Base-by-base conservation (phyloP, 1,140 invertebrate genomes). In the Amphibalanus amphitrite region DNA sequence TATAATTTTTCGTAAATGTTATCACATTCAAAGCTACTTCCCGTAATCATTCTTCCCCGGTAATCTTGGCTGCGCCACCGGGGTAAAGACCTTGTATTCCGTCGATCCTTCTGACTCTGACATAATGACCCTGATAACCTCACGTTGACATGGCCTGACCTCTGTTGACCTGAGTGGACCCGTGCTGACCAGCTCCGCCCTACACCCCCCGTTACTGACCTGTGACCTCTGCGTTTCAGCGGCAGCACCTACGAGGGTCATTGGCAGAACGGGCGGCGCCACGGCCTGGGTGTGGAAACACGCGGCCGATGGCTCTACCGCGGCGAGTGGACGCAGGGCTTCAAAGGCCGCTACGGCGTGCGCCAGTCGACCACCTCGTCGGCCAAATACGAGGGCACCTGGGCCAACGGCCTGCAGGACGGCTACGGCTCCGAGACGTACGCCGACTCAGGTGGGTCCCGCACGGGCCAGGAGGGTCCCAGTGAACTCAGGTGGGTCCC, bases 351-450 rank as follows among this genome's bases (percentile, higher is more conserved):
- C 67, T 99, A 99, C 82, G 97, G 97, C 15, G 92, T 98, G 6
- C 85, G 96, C 73, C 92, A 97, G 81, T 95, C 92, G 75, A 89
- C 91, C 28, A 91, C 93, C 65, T 96, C 95, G 72, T 92, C 90
- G 65, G 97, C 97, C 76, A 95, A 95, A 80, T 99, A 99, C 83
- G 95, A 99, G 82, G 97, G 97, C 75, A 99, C 97, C 68, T 99
- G 97, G 97, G 94, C 95, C 69, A 95, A 92, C 77, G 97, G 97
- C 70, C 86, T 98, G 65, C 97, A 99, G 81, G 97, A 99, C 81
- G 97, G 97, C 71, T 99, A 98, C 81, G 97, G 97, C 72, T 97
- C 95, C 20, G 97, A 99, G 84, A 98, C 96, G 67, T 99, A 99
- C 79, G 95, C 95, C 47, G 97, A 99, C 83, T 94, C 94, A 79